These are phyloP conservation scores for Camptogramma bilineatum DNA, from an alignment of 2,888 invertebrate genomes.

Conservation along the genomic window DNA sequence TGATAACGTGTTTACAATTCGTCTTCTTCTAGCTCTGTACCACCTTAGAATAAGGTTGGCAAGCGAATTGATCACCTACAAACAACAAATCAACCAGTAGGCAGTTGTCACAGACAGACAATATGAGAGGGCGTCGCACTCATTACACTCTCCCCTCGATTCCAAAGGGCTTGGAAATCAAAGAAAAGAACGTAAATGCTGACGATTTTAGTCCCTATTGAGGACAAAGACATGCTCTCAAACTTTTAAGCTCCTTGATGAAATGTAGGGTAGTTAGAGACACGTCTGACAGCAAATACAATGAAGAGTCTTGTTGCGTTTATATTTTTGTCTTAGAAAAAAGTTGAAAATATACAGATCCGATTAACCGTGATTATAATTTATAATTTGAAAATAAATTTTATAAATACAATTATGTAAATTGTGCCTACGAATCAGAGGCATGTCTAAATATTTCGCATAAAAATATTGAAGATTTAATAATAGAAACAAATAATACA, in stretches of 20 bases:
- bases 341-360: no score
- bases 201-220: not conserved
- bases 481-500: no score
- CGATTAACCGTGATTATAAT: no score
- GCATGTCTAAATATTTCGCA: no score
- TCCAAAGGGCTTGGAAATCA: constrained; percentile 5
- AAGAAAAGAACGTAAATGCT: not conserved
- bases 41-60: not conserved
- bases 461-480: no score
- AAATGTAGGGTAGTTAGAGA: not conserved
- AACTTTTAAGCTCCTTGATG: not conserved
- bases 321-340: no score
- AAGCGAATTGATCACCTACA: not conserved
- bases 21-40: not conserved
- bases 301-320: no score
- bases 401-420: no score
- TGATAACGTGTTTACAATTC: no score
- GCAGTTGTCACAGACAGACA: constrained; percentile 20
- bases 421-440: no score
- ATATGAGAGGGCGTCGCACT: constrained; percentile 19
- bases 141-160: constrained; percentile 13
- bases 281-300: no score
- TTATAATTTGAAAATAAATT: no score
- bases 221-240: not conserved
- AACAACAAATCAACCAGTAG: constrained; percentile 14